Percentiles rank a stretch among this genome's conserved stretches.
Evolutionary conservation across 2,113 vertebrate genomes (phyloP).

Genomic region (Lamprologus callipterus): DNA sequence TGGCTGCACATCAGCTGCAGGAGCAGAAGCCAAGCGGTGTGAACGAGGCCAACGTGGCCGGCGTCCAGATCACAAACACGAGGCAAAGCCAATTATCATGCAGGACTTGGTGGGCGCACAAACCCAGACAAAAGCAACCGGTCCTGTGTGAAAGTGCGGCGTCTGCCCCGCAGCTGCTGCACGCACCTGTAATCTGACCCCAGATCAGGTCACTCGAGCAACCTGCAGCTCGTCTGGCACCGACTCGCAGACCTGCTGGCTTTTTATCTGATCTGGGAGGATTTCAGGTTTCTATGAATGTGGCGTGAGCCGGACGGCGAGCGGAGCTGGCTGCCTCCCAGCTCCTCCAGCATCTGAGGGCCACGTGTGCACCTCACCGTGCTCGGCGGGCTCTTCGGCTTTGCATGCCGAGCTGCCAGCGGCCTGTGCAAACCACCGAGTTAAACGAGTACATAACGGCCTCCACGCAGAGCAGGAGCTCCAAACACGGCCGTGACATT

Average conservation of each 20-base stretch:
- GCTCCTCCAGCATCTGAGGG: constrained; percentile 40
- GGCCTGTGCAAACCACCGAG: constrained; percentile 18
- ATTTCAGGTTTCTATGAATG: not conserved
- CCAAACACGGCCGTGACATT: constrained; percentile 3
- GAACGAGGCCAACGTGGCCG: not conserved
- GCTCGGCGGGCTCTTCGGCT: constrained; percentile 14
- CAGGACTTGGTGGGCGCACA: not conserved
- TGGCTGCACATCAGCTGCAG: not conserved
- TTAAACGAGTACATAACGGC: constrained; percentile 36
- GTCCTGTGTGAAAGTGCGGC: not conserved
- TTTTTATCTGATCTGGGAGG: not conserved
- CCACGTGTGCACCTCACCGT: constrained; percentile 41
- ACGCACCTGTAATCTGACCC: not conserved
- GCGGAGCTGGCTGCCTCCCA: not conserved
- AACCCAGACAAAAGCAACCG: not conserved
- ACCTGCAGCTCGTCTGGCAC: not conserved
- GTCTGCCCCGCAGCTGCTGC: not conserved
- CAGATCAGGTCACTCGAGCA: not conserved
- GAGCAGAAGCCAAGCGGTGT: not conserved
- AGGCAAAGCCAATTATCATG: not conserved
- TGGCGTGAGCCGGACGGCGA: not conserved
- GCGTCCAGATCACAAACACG: not conserved
- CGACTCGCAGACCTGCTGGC: not conserved
- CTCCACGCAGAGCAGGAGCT: constrained; percentile 9
- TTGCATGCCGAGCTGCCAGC: constrained; percentile 19